These are phyloP conservation scores for Laupala kohalensis DNA, from an alignment of 1,140 invertebrate genomes.

Conservation along the genomic window DNA sequence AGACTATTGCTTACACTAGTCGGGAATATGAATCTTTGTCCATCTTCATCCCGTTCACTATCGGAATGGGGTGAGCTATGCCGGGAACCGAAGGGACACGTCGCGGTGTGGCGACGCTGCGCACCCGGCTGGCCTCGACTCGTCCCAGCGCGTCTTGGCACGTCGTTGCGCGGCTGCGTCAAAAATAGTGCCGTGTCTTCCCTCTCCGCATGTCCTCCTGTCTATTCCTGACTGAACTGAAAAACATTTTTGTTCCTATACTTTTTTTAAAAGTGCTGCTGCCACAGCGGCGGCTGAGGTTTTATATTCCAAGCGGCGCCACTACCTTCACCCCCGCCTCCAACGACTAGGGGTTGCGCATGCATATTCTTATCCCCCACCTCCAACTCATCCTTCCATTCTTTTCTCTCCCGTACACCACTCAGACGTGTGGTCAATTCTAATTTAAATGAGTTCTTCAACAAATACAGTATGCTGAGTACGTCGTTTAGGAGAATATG, in stretches of 20 bases:
- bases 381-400: neutral
- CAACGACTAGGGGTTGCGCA: too few species aligned
- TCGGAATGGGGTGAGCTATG: too few species aligned
- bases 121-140: conserved; percentile 34
- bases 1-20: too few species aligned
- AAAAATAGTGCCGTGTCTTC: conserved; percentile 30
- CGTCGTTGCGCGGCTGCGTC: conserved; percentile 22
- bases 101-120: conserved; percentile 23
- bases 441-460: conserved; percentile 1
- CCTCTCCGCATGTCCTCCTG: conserved; percentile 1
- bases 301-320: conserved; percentile 8
- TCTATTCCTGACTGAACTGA: conserved; percentile 12
- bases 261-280: neutral
- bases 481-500: neutral
- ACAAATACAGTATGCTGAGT: neutral
- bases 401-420: neutral
- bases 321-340: neutral
- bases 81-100: neutral
- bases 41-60: too few species aligned
- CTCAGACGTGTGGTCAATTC: conserved; percentile 2
- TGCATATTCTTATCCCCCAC: too few species aligned
- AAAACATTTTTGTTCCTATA: conserved; percentile 7
- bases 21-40: too few species aligned
- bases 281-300: neutral
- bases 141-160: conserved; percentile 3